Percentiles rank a stretch among this genome's conserved stretches.
These are phyloP conservation scores for Agonopterix arenella DNA, from an alignment of 2,888 invertebrate genomes.

Conservation along the genomic window DNA sequence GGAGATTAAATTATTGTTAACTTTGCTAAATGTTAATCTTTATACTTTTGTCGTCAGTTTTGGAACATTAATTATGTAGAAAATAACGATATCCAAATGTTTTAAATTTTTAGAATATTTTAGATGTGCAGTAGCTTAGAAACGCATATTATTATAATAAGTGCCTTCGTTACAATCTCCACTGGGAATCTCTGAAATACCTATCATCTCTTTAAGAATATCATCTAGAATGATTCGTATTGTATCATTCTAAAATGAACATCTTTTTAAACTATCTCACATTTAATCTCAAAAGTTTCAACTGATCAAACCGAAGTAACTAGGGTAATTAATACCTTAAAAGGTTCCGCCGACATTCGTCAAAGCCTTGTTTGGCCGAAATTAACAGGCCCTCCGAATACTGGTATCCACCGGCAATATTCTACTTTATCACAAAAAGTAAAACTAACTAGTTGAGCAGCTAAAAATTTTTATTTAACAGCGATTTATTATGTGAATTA, in stretches of 20 bases:
- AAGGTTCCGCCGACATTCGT: too few species aligned
- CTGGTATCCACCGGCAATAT: background rate
- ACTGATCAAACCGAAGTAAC: conserved; percentile 3
- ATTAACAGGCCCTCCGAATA: background rate
- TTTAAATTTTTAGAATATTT: conserved; percentile 16
- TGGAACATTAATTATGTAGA: conserved; percentile 5
- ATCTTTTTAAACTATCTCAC: conserved; percentile 8
- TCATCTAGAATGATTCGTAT: conserved; percentile 8
- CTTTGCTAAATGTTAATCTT: conserved; percentile 70
- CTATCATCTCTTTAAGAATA: conserved; percentile 22
- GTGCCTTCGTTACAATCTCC: conserved; percentile 60
- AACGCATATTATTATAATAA: conserved; percentile 33
- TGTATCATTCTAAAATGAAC: background rate
- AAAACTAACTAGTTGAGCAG: too few species aligned
- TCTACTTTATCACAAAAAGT: too few species aligned
- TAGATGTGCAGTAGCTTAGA: conserved; percentile 29
- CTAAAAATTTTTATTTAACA: too few species aligned
- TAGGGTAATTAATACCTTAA: conserved; percentile 8
- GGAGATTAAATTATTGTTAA: conserved; percentile 77
- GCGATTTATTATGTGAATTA: too few species aligned
- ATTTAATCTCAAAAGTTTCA: conserved; percentile 5
- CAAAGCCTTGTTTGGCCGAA: too few species aligned
- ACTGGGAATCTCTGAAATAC: conserved; percentile 53
- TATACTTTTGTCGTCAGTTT: conserved; percentile 32
- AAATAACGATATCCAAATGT: conserved; percentile 35